phyloP scores from a whole-genome alignment of 2,113 vertebrate genomes.

The Aphelocoma coerulescens region DNA sequence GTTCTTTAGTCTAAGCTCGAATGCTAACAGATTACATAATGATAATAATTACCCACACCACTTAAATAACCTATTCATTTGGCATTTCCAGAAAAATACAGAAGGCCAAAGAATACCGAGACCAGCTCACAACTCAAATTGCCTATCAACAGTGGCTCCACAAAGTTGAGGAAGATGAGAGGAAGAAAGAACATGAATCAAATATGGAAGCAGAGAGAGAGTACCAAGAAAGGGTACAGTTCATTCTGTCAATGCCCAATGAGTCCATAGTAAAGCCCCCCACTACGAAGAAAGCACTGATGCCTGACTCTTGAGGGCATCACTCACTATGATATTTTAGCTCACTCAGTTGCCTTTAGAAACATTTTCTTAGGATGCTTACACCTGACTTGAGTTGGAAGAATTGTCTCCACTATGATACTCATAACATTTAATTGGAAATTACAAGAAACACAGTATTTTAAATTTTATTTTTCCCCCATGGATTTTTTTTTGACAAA shows the following conservation, averaged over 20 bases:
- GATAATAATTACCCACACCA: neutral
- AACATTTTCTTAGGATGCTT: neutral
- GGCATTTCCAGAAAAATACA: slow-evolving; percentile 62
- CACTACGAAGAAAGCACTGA: slow-evolving; percentile 71
- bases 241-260: slow-evolving; percentile 56
- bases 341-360: neutral
- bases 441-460: neutral
- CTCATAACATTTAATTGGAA: neutral
- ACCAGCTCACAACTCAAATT: slow-evolving; percentile 80
- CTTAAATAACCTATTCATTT: neutral
- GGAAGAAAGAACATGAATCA: slow-evolving; percentile 61
- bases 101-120: slow-evolving; percentile 63
- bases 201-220: slow-evolving; percentile 49
- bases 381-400: neutral
- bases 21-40: neutral
- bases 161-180: slow-evolving; percentile 60
- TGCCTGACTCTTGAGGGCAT: neutral
- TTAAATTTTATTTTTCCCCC: neutral
- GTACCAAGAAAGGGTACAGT: slow-evolving; percentile 66
- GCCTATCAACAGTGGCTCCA: slow-evolving; percentile 50
- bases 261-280: slow-evolving; percentile 51
- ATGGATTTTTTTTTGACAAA: neutral
- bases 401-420: neutral
- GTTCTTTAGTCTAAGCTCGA: neutral
- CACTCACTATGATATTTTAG: neutral